Evolutionary conservation across 2,113 vertebrate genomes (phyloP).

Genomic region (Penelope pileata): DNA sequence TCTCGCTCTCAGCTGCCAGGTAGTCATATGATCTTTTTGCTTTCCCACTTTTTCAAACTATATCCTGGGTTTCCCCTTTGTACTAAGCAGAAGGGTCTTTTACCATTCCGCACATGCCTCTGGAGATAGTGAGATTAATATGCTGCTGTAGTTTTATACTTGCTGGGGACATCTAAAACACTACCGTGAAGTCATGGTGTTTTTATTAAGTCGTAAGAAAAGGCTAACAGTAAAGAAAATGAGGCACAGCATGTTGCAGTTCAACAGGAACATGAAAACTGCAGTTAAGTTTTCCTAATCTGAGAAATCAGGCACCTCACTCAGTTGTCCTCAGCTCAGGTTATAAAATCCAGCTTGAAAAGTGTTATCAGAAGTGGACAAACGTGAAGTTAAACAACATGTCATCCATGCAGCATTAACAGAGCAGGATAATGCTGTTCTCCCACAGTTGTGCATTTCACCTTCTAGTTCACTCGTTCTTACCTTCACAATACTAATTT

Average conservation of each 20-base stretch:
- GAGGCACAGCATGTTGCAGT: not conserved
- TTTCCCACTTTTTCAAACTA: not conserved
- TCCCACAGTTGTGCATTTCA: fast-evolving
- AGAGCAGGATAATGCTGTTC: not conserved
- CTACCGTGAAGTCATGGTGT: fast-evolving
- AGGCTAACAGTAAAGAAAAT: not conserved
- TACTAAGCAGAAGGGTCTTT: not conserved
- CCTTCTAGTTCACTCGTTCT: not conserved
- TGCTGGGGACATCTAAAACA: not conserved
- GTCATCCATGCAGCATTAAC: not conserved
- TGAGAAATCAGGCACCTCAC: not conserved
- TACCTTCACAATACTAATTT: not conserved
- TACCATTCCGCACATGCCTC: not conserved
- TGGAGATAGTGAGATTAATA: fast-evolving
- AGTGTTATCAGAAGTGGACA: not conserved
- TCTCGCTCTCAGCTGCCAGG: not conserved
- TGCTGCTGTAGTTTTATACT: not conserved
- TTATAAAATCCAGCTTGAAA: not conserved
- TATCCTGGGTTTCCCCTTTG: not conserved
- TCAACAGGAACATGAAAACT: not conserved
- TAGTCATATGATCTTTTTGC: not conserved
- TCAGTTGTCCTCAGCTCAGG: fast-evolving
- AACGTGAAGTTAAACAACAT: fast-evolving
- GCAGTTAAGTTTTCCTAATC: not conserved
- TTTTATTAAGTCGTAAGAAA: not conserved